These are phyloP conservation scores for Silvanus unidentatus DNA, from an alignment of 2,888 invertebrate genomes.

Conservation along the genomic window DNA sequence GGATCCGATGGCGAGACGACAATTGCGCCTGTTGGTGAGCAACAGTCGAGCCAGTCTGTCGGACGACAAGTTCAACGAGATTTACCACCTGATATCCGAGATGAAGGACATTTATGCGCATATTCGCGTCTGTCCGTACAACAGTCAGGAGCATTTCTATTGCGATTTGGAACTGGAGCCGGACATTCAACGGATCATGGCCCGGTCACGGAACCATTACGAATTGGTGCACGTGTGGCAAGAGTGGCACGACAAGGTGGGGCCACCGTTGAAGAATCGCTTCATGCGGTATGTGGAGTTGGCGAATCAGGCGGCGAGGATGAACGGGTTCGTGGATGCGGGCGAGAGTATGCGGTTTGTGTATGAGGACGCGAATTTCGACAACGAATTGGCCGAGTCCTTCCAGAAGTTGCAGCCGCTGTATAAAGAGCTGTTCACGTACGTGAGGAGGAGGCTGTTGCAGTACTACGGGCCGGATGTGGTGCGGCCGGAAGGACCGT, in stretches of 20 bases:
- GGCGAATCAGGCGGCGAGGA: slow-evolving; percentile 70
- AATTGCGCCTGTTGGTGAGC: slow-evolving; percentile 64
- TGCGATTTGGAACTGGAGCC: slow-evolving; percentile 58
- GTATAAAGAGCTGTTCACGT: slow-evolving; percentile 78
- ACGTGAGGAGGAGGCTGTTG: slow-evolving; percentile 63
- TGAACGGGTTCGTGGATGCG: slow-evolving; percentile 70
- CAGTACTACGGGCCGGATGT: slow-evolving; percentile 45
- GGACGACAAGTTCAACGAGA: slow-evolving; percentile 69
- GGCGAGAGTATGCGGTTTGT: slow-evolving; percentile 73
- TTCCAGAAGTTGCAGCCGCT: slow-evolving; percentile 65
- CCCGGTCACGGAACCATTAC: slow-evolving; percentile 66
- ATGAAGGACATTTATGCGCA: slow-evolving; percentile 75
- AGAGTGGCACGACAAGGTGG: slow-evolving; percentile 74
- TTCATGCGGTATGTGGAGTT: slow-evolving; percentile 75
- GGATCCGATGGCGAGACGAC: slow-evolving; percentile 60
- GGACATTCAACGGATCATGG: slow-evolving; percentile 60
- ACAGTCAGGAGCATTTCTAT: slow-evolving; percentile 50
- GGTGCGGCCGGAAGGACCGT: slow-evolving; percentile 60
- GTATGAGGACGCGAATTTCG: slow-evolving; percentile 67
- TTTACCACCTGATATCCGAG: slow-evolving; percentile 64
- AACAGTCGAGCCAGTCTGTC: slow-evolving; percentile 68
- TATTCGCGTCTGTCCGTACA: slow-evolving; percentile 65
- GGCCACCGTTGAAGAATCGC: slow-evolving; percentile 66
- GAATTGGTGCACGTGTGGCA: slow-evolving; percentile 74
- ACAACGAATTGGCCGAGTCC: slow-evolving; percentile 52